These are phyloP conservation scores for Pristiophorus japonicus DNA, from an alignment of 2,113 vertebrate genomes.

Conservation along the genomic window DNA sequence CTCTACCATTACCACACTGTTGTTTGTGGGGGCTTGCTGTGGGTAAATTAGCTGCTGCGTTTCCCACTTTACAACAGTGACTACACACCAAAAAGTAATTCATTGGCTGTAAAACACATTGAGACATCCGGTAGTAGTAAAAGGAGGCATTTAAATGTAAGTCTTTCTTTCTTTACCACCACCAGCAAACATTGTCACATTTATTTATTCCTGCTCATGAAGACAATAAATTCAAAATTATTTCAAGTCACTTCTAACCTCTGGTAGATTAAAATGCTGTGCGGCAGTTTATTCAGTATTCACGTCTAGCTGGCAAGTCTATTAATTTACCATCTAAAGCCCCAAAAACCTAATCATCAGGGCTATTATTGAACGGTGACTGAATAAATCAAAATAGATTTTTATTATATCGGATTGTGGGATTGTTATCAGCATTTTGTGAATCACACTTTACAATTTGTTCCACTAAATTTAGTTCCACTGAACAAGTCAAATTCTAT, in stretches of 20 bases:
- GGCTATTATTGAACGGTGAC: neutral
- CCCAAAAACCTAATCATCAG: neutral
- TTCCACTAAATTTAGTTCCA: neutral
- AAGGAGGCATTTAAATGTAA: too few species aligned
- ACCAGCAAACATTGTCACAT: neutral
- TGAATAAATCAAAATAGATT: neutral
- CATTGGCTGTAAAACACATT: too few species aligned
- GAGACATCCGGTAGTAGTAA: too few species aligned
- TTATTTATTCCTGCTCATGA: neutral
- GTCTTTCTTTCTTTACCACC: neutral
- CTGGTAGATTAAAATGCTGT: neutral
- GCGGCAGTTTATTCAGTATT: neutral
- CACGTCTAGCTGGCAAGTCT: neutral
- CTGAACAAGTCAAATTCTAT: neutral
- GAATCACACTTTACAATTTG: neutral
- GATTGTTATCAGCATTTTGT: neutral
- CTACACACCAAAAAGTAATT: too few species aligned
- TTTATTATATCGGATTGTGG: neutral
- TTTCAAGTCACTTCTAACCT: neutral
- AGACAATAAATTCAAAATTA: neutral
- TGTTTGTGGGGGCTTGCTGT: too few species aligned
- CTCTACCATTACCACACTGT: neutral
- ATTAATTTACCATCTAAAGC: neutral
- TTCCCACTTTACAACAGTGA: too few species aligned
- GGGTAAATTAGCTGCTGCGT: too few species aligned